A percentile compares a stretch with the other conserved stretches of the same genome.
These are phyloP conservation scores for Polypedilum vanderplanki DNA, from an alignment of 1,140 invertebrate genomes.

Conservation along the genomic window DNA sequence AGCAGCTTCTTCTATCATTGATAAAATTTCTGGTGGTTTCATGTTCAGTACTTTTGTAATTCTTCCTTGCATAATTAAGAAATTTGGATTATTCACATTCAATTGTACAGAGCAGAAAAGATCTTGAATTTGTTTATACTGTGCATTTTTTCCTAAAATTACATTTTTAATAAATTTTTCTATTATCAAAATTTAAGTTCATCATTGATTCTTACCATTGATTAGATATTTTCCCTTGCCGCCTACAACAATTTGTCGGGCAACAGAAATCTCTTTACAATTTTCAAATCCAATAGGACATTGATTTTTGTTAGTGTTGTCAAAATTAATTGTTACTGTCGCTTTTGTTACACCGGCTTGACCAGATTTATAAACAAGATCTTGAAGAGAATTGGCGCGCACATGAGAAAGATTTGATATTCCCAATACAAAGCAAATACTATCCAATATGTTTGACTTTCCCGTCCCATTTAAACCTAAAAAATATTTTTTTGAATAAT, in stretches of 20 bases:
- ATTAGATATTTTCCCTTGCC: slow-evolving; percentile 93
- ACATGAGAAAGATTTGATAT: slow-evolving; percentile 92
- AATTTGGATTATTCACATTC: slow-evolving; percentile 99
- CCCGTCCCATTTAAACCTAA: slow-evolving; percentile 83
- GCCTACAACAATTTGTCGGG: slow-evolving; percentile 73
- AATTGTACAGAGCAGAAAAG: slow-evolving; percentile 94
- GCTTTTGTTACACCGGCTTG: slow-evolving; percentile 95
- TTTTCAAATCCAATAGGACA: slow-evolving; percentile 90
- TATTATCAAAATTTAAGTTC: too few species aligned
- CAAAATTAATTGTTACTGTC: slow-evolving; percentile 92
- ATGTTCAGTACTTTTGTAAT: slow-evolving; percentile 99
- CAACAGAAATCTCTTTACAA: slow-evolving; percentile 87
- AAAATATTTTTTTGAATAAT: too few species aligned
- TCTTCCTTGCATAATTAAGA: slow-evolving; percentile 99
- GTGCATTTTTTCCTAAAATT: too few species aligned
- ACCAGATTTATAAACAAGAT: slow-evolving; percentile 95
- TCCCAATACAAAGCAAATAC: slow-evolving; percentile 96
- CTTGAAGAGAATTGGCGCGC: slow-evolving; percentile 79
- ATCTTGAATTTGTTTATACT: slow-evolving; percentile 85
- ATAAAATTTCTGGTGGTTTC: slow-evolving; percentile 96
- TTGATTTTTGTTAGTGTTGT: slow-evolving; percentile 77
- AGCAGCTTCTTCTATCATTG: slow-evolving; percentile 98
- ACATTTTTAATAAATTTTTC: too few species aligned
- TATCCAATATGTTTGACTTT: slow-evolving; percentile 98
- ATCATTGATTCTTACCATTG: too few species aligned